Conservation (phyloP, 2,888 invertebrate genomes). For the Drosophila neotestacea region DNA sequence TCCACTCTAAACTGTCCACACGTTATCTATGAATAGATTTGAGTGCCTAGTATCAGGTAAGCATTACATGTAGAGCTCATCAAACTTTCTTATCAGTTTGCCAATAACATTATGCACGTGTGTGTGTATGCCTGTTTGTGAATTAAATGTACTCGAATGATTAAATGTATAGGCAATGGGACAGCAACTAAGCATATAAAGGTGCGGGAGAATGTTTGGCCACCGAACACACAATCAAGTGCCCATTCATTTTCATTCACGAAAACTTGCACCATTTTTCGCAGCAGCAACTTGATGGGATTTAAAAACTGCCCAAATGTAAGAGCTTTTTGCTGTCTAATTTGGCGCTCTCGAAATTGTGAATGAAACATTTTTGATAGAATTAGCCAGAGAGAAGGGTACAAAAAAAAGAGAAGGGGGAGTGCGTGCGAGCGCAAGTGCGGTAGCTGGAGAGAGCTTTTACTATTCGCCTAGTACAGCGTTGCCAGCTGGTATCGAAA, state of each 20-base stretch:
- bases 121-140: slow-evolving; percentile 33
- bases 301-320: slow-evolving; percentile 58
- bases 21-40: slow-evolving; percentile 53
- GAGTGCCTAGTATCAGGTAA: slow-evolving; percentile 53
- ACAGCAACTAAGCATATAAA: slow-evolving; percentile 50
- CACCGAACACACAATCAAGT: slow-evolving; percentile 20
- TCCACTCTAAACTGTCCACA: slow-evolving; percentile 53
- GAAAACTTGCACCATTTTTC: slow-evolving; percentile 62
- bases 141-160: slow-evolving; percentile 59
- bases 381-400: slow-evolving; percentile 16
- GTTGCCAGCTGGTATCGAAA: slow-evolving; percentile 59
- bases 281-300: slow-evolving; percentile 45
- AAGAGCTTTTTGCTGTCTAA: slow-evolving; percentile 56
- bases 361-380: slow-evolving; percentile 59
- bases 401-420: background rate
- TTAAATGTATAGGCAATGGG: slow-evolving; percentile 50
- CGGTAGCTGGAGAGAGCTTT: slow-evolving; percentile 57
- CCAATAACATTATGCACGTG: slow-evolving; percentile 49
- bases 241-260: slow-evolving; percentile 75
- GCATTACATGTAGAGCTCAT: slow-evolving; percentile 61
- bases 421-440: slow-evolving; percentile 4
- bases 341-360: slow-evolving; percentile 69
- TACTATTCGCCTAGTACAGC: slow-evolving; percentile 50
- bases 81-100: slow-evolving; percentile 68
- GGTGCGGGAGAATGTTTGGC: slow-evolving; percentile 48